phyloP scores from a whole-genome alignment of 2,797 vertebrate genomes.

The Selene dorsalis region DNA sequence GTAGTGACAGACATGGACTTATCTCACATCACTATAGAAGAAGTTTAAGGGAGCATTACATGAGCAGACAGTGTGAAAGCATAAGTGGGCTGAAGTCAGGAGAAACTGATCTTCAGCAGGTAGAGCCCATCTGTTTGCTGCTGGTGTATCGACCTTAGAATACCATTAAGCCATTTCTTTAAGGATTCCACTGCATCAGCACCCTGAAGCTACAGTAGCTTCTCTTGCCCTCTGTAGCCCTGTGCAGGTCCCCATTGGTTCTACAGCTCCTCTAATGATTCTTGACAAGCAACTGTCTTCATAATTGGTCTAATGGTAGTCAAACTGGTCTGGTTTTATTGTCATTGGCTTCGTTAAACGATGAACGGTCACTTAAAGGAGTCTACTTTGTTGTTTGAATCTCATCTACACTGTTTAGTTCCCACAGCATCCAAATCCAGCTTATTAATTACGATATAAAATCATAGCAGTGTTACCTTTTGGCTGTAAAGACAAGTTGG shows the following conservation, averaged over 20 bases:
- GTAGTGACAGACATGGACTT: conserved; percentile 11
- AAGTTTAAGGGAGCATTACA: conserved; percentile 25
- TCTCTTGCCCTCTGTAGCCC: conserved; percentile 36
- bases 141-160: conserved; percentile 75
- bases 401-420: not conserved
- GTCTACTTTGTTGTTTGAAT: conserved; percentile 3
- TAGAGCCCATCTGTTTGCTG: conserved; percentile 69
- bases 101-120: conserved; percentile 64
- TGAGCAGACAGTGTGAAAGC: conserved; percentile 27
- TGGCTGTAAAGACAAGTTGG: conserved; percentile 56
- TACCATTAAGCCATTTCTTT: conserved; percentile 74
- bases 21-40: not conserved
- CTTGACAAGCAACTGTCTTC: conserved; percentile 9
- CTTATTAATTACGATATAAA: conserved; percentile 42
- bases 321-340: not conserved
- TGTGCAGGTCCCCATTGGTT: conserved; percentile 21
- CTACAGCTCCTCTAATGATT: conserved; percentile 41
- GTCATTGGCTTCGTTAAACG: not conserved
- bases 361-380: not conserved
- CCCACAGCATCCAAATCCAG: conserved; percentile 23
- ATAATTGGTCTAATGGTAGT: conserved; percentile 6
- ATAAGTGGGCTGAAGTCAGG: conserved; percentile 63
- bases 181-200: conserved; percentile 76
- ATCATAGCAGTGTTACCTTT: conserved; percentile 48
- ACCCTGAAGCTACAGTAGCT: conserved; percentile 46